Evolutionary conservation across 2,113 vertebrate species (phyloP).

Genomic region (Lontra canadensis): DNA sequence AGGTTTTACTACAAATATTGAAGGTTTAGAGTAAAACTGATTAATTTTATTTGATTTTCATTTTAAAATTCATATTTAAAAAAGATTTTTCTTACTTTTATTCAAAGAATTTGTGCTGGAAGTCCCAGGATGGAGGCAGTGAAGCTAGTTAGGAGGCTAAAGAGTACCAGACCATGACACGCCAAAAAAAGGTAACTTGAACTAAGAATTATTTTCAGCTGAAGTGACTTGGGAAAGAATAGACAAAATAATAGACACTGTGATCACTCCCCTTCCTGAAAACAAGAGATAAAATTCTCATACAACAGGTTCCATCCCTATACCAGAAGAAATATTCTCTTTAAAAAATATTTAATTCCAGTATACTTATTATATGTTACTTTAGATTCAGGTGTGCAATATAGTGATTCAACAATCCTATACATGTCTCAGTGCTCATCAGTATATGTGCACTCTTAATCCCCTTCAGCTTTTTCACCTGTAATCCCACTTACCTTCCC

Average conservation of each 20-base stretch:
- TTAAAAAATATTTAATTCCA: neutral
- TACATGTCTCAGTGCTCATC: neutral
- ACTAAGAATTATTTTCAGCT: neutral
- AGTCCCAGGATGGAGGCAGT: rapidly evolving
- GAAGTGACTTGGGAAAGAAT: neutral
- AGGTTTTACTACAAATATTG: neutral
- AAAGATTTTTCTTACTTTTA: neutral
- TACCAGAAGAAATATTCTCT: neutral
- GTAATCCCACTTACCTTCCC: neutral
- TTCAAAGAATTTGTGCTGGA: neutral
- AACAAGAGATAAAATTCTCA: neutral
- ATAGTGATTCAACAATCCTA: neutral
- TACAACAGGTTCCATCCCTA: neutral
- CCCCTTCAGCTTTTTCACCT: neutral
- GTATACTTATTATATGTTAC: neutral
- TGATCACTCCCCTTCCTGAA: neutral
- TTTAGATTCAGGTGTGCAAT: neutral
- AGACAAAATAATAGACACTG: neutral
- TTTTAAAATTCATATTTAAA: neutral
- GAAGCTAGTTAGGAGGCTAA: neutral
- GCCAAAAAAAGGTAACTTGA: neutral
- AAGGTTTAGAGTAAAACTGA: neutral
- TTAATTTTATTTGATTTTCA: neutral
- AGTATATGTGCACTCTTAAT: neutral
- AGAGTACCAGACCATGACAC: neutral